phyloP scores from a whole-genome alignment of 1,140 invertebrate genomes.

The Diachasma alloeum region DNA sequence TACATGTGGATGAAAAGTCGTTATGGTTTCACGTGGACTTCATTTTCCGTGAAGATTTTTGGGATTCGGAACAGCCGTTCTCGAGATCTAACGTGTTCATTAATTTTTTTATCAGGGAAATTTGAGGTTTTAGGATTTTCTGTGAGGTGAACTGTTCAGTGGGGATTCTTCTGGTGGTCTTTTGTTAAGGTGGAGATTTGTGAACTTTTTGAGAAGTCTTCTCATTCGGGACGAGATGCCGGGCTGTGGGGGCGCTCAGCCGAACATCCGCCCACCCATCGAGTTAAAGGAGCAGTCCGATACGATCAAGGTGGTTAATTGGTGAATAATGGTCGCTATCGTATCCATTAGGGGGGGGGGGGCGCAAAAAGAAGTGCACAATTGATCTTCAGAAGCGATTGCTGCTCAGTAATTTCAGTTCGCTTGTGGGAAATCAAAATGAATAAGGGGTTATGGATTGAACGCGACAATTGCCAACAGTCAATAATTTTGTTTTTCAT shows the following conservation, averaged over 20 bases:
- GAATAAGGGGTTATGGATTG: too few species aligned
- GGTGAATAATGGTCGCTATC: too few species aligned
- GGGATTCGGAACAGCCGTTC: background rate
- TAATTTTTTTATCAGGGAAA: background rate
- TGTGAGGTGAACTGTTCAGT: background rate
- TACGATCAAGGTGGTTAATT: slow-evolving; percentile 72
- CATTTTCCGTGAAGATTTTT: background rate
- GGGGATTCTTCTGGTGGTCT: background rate
- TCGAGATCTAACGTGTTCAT: background rate
- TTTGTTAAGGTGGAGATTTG: background rate
- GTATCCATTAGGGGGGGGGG: too few species aligned
- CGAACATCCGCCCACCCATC: slow-evolving; percentile 77
- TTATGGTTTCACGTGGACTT: background rate
- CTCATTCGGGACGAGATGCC: slow-evolving; percentile 61
- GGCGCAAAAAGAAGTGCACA: too few species aligned
- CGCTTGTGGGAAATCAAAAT: too few species aligned
- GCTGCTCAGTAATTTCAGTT: too few species aligned
- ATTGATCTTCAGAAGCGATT: too few species aligned
- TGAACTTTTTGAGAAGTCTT: background rate
- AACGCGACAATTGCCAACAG: too few species aligned
- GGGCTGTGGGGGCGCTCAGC: slow-evolving; percentile 72
- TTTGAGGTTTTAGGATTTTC: background rate
- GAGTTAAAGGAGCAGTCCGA: slow-evolving; percentile 81
- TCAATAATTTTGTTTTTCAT: too few species aligned
- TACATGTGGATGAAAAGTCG: background rate